Percentiles rank a stretch among this genome's conserved stretches.
Conservation (phyloP, 2,113 vertebrate genomes). For the Scortum barcoo region DNA sequence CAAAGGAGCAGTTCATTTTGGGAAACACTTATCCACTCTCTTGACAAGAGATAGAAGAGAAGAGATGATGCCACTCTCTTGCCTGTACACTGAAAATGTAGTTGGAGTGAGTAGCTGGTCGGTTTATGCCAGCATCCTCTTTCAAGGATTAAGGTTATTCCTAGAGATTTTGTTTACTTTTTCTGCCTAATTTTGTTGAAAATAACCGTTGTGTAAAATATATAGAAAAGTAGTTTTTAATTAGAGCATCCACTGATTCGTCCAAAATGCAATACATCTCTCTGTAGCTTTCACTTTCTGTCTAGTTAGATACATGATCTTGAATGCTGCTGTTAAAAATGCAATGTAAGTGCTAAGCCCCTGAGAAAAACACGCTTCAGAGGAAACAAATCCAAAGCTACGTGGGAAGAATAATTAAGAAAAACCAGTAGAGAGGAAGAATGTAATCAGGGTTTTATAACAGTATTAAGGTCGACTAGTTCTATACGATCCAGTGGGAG, state of each 20-base stretch:
- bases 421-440: not conserved
- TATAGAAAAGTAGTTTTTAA: not conserved
- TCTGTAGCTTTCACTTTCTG: not conserved
- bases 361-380: constrained; percentile 1
- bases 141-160: not conserved
- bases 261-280: not conserved
- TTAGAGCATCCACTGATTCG: too few relatives aligned
- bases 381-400: constrained; percentile 5
- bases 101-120: too few relatives aligned
- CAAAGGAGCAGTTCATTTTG: not conserved
- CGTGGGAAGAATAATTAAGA: not conserved
- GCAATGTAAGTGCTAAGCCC: not conserved
- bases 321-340: not conserved
- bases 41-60: not conserved
- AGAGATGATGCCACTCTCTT: too few relatives aligned
- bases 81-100: too few relatives aligned
- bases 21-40: not conserved
- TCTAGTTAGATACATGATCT: not conserved
- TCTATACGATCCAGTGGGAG: not conserved
- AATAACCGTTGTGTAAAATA: not conserved
- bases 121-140: too few relatives aligned
- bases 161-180: too few relatives aligned
- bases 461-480: constrained; percentile 22
- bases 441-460: constrained; percentile 30
- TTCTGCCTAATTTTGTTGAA: too few relatives aligned